Base-by-base conservation (phyloP, 2,888 invertebrate genomes). In the Clostera curtula region DNA sequence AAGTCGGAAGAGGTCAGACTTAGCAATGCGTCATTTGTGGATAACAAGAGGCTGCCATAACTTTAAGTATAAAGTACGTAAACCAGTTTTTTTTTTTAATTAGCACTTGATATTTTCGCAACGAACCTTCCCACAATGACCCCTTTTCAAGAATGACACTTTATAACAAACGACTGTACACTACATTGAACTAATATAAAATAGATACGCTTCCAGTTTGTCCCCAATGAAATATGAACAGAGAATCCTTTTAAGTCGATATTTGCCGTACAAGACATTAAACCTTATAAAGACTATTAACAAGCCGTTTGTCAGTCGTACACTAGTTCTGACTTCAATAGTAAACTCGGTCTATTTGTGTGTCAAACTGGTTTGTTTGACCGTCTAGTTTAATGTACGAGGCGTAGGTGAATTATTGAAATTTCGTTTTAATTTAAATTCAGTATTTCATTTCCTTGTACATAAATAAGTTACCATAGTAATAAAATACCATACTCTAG, bases 201-300 rank as follows among this genome's bases (percentile, higher is more conserved):
- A 35, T 27, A 1, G 9, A 24, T 20, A 34, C 3, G 40, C 38
- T 27, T 46, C 33, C 42, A 29, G 11, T 29, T 44, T 56, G 45
- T 53, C 53, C 55, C 52, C 49, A 51, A 53, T 56, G 34, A 43
- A 50, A 36, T 38, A 37, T 38, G 33, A 26, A 29, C 31, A 28
- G 38, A 16, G 38, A 45, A 63, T 61, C 62, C 65, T 52, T 72
- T 71, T 62, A 73, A 71, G 39, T 64, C 56, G 58, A 71, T 70
- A 68, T 56, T 55, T 54, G 38, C 40, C 6, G 55, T 50, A 69
- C 71, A 65, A 49, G 63, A 59, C 61, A 66, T 70, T 68, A 68
- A 47, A 19, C 39, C 29, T 37, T 42, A 76, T 75, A 80, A 79
- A 58, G 49, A 58, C 62, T 60, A 74, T 76, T 74, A 77, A 75